A percentile compares a stretch with the other conserved stretches of the same genome.
These are phyloP conservation scores for Adoxophyes honmai DNA, from an alignment of 1,140 invertebrate species.

Conservation along the genomic window DNA sequence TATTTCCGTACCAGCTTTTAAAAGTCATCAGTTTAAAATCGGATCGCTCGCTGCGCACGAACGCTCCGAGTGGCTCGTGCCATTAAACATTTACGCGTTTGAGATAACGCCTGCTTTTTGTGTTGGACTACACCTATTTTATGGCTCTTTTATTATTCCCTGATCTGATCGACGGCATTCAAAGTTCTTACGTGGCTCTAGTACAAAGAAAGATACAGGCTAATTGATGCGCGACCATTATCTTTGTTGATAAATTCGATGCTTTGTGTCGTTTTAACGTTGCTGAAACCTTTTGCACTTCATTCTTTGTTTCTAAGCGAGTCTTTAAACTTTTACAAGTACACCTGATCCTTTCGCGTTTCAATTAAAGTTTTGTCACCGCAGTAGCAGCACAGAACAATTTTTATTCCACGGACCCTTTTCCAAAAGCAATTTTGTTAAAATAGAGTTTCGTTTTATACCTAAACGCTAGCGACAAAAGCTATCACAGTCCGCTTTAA, in stretches of 20 bases:
- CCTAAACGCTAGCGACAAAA: slow-evolving; percentile 17
- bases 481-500: slow-evolving; percentile 28
- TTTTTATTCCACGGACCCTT: slow-evolving; percentile 5
- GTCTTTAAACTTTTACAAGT: no score
- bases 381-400: not conserved
- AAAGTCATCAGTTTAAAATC: slow-evolving; percentile 72
- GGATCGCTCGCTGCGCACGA: slow-evolving; percentile 50
- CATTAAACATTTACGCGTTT: slow-evolving; percentile 68
- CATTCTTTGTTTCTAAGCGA: no score
- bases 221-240: slow-evolving; percentile 32
- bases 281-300: no score
- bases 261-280: no score
- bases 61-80: slow-evolving; percentile 43
- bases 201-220: slow-evolving; percentile 52
- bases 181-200: slow-evolving; percentile 52
- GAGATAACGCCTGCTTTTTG: slow-evolving; percentile 68
- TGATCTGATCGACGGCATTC: slow-evolving; percentile 47
- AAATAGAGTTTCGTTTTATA: slow-evolving; percentile 12
- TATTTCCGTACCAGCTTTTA: slow-evolving; percentile 59
- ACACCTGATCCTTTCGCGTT: not conserved
- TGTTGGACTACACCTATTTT: slow-evolving; percentile 55
- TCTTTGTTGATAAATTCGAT: no score
- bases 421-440: slow-evolving; percentile 10
- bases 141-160: slow-evolving; percentile 61
- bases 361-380: slow-evolving; percentile 6